Conservation (phyloP, 2,797 vertebrate species). For the Apodemus agrarius region DNA sequence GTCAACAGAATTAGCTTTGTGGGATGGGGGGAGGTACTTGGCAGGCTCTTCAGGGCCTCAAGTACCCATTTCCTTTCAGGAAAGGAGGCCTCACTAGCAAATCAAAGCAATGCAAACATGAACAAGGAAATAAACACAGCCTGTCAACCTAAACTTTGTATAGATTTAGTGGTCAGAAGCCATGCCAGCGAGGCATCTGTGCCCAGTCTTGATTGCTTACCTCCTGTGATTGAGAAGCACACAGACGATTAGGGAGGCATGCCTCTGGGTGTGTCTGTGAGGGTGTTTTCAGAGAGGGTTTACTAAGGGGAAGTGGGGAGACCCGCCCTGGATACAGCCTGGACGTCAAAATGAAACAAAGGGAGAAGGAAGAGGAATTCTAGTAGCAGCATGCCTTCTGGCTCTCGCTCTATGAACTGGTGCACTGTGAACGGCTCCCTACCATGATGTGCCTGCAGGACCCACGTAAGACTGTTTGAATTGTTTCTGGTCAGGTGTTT, state of each 20-base stretch:
- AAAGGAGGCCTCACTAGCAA: not conserved
- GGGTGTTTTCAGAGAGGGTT: not conserved
- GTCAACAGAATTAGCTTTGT: not conserved
- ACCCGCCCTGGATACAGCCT: not conserved
- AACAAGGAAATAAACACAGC: constrained; percentile 12
- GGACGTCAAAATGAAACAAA: not conserved
- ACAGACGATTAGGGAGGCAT: not conserved
- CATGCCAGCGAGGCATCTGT: not conserved
- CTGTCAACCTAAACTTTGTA: not conserved
- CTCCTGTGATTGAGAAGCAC: not conserved
- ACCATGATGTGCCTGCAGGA: not conserved
- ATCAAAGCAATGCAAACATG: not conserved
- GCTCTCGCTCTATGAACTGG: not conserved
- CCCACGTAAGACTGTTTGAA: not conserved
- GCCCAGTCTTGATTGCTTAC: not conserved
- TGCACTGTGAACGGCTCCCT: not conserved
- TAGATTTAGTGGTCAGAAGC: constrained; percentile 2
- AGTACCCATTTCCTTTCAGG: not conserved
- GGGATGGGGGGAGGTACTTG: not conserved
- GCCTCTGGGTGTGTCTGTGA: not conserved
- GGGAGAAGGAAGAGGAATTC: not conserved
- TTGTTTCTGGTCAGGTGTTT: not conserved
- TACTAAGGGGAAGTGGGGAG: not conserved
- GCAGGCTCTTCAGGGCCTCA: not conserved
- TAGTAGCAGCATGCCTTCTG: not conserved